Evolutionary conservation across 2,888 invertebrate genomes (phyloP).

Genomic region (Chrysopilus asiliformis): DNA sequence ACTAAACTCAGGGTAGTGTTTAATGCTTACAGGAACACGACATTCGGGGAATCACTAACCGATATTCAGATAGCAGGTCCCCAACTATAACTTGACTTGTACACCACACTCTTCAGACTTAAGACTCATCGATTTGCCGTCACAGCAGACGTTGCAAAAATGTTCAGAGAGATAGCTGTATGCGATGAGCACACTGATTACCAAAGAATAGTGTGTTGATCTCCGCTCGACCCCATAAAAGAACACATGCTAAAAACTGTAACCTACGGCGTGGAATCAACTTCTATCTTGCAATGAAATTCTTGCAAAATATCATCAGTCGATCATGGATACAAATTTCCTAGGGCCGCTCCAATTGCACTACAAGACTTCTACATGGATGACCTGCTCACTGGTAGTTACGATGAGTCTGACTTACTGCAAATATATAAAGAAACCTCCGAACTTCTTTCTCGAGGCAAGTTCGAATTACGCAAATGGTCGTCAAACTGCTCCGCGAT

Average conservation of each 20-base stretch:
- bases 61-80: slow-evolving; percentile 10
- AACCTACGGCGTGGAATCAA: not conserved
- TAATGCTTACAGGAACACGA: slow-evolving; percentile 7
- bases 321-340: too few species aligned
- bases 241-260: not conserved
- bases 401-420: not conserved
- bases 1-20: slow-evolving; percentile 7
- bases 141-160: slow-evolving; percentile 10
- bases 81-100: slow-evolving; percentile 10
- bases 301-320: too few species aligned
- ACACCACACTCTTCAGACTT: slow-evolving; percentile 11
- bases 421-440: not conserved
- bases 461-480: too few species aligned
- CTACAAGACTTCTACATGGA: not conserved
- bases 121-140: too few species aligned
- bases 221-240: not conserved
- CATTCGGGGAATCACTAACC: slow-evolving; percentile 6
- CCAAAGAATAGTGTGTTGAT: slow-evolving; percentile 8
- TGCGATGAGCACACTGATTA: not conserved
- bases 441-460: not conserved
- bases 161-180: slow-evolving; percentile 8
- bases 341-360: too few species aligned
- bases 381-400: not conserved
- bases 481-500: too few species aligned
- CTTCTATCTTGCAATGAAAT: not conserved